Percentiles rank a stretch among this genome's conserved stretches.
These are phyloP conservation scores for Lithobates pipiens DNA, from an alignment of 2,797 vertebrate species.

Conservation along the genomic window DNA sequence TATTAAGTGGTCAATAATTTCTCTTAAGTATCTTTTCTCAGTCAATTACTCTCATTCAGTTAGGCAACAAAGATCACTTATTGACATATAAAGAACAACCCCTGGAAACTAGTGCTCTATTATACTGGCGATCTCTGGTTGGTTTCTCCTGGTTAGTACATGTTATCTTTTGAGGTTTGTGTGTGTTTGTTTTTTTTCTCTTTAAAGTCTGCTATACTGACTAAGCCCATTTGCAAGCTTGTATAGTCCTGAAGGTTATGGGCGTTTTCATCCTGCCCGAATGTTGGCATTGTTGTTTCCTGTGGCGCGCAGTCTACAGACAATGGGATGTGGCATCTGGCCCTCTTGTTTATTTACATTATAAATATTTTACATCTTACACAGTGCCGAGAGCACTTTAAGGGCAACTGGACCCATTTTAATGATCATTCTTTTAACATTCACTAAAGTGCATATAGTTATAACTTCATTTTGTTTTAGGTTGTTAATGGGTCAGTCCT, in stretches of 20 bases:
- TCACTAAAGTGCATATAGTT: too few relatives aligned
- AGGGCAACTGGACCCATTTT: neutral
- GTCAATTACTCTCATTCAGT: too few relatives aligned
- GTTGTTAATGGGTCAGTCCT: too few relatives aligned
- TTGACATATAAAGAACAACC: too few relatives aligned
- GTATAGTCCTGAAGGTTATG: neutral
- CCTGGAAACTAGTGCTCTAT: neutral
- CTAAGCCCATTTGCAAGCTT: neutral
- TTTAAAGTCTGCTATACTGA: neutral
- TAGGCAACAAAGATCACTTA: too few relatives aligned
- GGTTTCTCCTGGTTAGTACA: neutral
- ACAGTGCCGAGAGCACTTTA: neutral
- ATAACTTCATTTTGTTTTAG: too few relatives aligned
- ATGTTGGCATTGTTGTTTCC: neutral
- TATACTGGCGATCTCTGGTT: neutral
- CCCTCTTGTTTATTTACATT: neutral
- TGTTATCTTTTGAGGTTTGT: too few relatives aligned
- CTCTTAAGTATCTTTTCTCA: too few relatives aligned
- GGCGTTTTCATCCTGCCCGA: neutral
- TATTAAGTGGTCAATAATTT: too few relatives aligned
- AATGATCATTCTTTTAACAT: too few relatives aligned
- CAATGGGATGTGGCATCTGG: conserved; percentile 5
- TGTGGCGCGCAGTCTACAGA: neutral
- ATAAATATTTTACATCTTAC: neutral
- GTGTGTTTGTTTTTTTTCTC: neutral